Base-by-base conservation (phyloP, 2,113 vertebrate genomes). In the Tetrax tetrax region DNA sequence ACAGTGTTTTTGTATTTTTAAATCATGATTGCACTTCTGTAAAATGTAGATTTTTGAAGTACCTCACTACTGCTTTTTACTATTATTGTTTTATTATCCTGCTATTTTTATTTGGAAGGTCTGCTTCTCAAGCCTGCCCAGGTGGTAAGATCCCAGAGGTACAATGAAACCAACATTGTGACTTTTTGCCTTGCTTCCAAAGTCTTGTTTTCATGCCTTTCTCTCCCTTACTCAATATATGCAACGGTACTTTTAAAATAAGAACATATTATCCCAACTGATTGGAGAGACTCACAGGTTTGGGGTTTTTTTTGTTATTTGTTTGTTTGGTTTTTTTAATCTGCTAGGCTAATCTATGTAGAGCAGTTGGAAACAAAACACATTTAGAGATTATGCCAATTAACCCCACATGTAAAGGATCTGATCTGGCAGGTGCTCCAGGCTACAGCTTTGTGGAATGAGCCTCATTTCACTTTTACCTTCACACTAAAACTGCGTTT, bases 1-100 rank as follows among this genome's bases (percentile, higher is more conserved):
- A 93, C 81, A 96, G 93, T 96, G 94, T 61, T 90, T 96, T 93
- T 94, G 93, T 95, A 95, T 96, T 95, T 96, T 94, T 91, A 96
- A 95, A 92, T 94, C 93, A 95, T 85, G 94, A 95, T 94, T 96
- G 91, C 87, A 77, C 77, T 91, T 92, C 91, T 96, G 81, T 87
- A 89, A 96, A 91, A 93, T 83, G 94, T 35, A 94, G 80, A 92
- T 87, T 96, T 97, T 76, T 95, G 38, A 95, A 96, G 71, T 54
- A 86, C 25, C 54, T 83, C 48, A n/a, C 61, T 61, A 82, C 21
- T 90, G 48, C 70, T 86, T 93, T 92, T 91, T 86, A 79, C 92
- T 90, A 89, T 83, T 91, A 87, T 66, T 84, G 72, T 74, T 95
- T 94, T 94, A 91, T 95, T 95, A 89, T 69, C 74, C 60, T 82